phyloP scores from a whole-genome alignment of 2,797 vertebrate genomes.

The Leuciscus waleckii region DNA sequence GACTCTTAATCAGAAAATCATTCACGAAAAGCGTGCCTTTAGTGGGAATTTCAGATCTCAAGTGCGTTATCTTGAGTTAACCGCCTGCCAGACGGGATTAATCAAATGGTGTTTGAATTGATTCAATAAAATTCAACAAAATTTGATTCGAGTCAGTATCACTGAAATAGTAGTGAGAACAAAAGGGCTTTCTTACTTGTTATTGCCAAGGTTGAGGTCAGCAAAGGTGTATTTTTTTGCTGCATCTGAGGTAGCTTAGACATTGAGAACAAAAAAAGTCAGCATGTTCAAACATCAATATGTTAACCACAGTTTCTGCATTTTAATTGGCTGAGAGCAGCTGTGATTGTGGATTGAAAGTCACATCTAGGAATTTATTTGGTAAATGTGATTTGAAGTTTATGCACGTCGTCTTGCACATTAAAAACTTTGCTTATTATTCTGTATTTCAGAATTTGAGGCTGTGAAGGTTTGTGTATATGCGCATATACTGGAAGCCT shows the following conservation, averaged over 20 bases:
- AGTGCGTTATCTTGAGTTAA: not conserved
- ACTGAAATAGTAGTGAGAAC: not conserved
- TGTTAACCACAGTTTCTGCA: not conserved
- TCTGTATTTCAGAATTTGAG: not conserved
- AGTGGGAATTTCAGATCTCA: not conserved
- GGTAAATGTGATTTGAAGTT: not conserved
- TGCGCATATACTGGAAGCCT: not conserved
- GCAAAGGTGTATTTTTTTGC: constrained; percentile 88
- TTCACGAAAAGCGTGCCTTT: not conserved
- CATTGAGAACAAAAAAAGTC: constrained; percentile 31
- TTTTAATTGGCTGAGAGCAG: not conserved
- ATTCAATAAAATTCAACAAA: not conserved
- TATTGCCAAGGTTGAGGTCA: constrained; percentile 92
- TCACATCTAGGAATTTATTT: not conserved
- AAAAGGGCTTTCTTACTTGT: constrained; percentile 79
- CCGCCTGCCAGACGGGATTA: not conserved
- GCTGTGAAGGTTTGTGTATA: not conserved
- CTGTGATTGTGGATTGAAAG: not conserved
- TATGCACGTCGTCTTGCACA: not conserved
- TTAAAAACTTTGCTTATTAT: too few species aligned
- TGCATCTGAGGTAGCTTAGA: constrained; percentile 68
- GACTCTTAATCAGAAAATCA: not conserved
- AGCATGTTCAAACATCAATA: constrained; percentile 5
- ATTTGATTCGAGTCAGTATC: not conserved
- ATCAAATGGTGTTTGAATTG: not conserved